These are phyloP conservation scores for Cotesia vestalis DNA, from an alignment of 1,140 invertebrate genomes.

Conservation along the genomic window DNA sequence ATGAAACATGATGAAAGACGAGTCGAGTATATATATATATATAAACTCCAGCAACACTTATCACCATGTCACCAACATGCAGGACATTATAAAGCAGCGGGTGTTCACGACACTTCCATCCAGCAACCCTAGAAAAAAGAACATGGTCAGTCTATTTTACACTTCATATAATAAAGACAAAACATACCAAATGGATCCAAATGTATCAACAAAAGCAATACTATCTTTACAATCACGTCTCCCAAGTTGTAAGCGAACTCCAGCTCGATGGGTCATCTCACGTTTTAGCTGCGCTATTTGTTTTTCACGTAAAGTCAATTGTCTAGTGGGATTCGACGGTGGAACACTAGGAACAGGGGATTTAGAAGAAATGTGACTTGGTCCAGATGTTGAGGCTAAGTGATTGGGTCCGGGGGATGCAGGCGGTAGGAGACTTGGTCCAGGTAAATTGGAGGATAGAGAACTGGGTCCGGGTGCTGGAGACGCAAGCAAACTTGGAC, in stretches of 20 bases:
- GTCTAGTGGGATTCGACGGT: slow-evolving; percentile 46
- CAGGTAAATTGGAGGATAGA: slow-evolving; percentile 7
- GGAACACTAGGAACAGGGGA: slow-evolving; percentile 24
- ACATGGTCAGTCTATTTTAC: neutral
- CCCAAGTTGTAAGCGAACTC: slow-evolving; percentile 74
- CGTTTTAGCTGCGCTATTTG: slow-evolving; percentile 77
- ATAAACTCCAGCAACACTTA: slow-evolving; percentile 75
- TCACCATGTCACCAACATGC: slow-evolving; percentile 83
- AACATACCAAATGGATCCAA: slow-evolving; percentile 76
- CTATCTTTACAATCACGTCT: slow-evolving; percentile 77
- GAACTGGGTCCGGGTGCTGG: too few relatives aligned
- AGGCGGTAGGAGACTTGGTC: slow-evolving; percentile 31
- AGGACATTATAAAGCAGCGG: slow-evolving; percentile 84
- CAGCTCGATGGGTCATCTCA: slow-evolving; percentile 79
- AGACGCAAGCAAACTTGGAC: too few relatives aligned
- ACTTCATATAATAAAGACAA: neutral
- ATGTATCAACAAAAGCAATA: slow-evolving; percentile 81
- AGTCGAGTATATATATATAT: too few relatives aligned
- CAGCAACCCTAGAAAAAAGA: slow-evolving; percentile 74
- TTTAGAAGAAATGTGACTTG: neutral
- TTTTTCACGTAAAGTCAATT: slow-evolving; percentile 75
- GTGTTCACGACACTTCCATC: slow-evolving; percentile 86
- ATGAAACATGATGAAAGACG: too few relatives aligned
- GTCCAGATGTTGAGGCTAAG: too few relatives aligned
- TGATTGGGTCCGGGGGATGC: neutral